Percentiles rank a stretch among this genome's conserved stretches.
These are phyloP conservation scores for Acanthosepion pharaonis DNA, from an alignment of 2,888 invertebrate species.

Conservation along the genomic window DNA sequence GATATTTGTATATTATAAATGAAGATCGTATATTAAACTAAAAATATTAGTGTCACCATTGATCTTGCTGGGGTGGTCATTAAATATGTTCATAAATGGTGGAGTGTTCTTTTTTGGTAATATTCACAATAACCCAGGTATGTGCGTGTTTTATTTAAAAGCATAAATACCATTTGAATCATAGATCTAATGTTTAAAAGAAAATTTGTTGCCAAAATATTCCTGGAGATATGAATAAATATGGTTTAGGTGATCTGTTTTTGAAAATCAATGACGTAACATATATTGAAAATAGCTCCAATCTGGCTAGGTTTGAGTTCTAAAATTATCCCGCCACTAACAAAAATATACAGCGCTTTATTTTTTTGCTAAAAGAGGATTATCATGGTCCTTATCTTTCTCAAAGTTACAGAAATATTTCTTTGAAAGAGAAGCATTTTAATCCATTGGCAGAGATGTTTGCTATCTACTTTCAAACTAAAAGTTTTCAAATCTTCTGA, in stretches of 20 bases:
- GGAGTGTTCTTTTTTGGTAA: too few species aligned
- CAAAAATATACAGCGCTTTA: background rate
- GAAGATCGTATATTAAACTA: too few species aligned
- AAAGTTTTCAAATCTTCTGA: conserved; percentile 25
- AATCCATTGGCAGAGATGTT: background rate
- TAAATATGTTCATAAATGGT: too few species aligned
- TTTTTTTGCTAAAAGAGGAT: background rate
- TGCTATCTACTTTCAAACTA: background rate
- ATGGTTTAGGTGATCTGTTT: background rate
- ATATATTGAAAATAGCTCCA: background rate
- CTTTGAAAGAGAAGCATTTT: background rate
- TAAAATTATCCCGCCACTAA: background rate
- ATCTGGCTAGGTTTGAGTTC: background rate
- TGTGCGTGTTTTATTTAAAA: too few species aligned
- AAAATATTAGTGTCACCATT: too few species aligned
- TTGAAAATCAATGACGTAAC: background rate
- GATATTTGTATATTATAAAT: too few species aligned
- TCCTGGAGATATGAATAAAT: background rate
- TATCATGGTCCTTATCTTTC: background rate
- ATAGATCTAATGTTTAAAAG: background rate
- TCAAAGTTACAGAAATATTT: too few species aligned
- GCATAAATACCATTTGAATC: background rate
- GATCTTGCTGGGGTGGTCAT: too few species aligned
- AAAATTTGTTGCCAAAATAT: background rate
- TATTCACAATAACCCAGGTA: too few species aligned